Base-by-base conservation (phyloP, 1,140 invertebrate species). In the Heliconius hewitsoni region DNA sequence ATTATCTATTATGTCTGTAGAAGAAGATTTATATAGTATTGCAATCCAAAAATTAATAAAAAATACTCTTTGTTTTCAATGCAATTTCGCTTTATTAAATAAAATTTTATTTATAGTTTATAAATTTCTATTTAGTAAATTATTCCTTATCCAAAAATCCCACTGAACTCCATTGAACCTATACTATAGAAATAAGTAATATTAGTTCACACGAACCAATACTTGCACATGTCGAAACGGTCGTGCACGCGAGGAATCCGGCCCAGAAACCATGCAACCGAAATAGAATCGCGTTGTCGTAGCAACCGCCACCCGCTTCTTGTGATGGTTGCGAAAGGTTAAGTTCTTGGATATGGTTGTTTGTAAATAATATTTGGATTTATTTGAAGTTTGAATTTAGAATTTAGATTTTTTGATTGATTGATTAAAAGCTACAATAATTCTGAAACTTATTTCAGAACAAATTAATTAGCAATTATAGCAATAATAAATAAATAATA, bases 281-380 rank as follows among this genome's bases (percentile, higher is more conserved):
- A 66, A 66, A 66, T 66, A 66, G 60, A 66, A 66, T 16, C 60
- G 27, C 60, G 60, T 66, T 66, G 60, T 66, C 60, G 27, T 66
- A 16, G 60, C 60, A 66, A 66, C 60, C 60, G 60, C 23, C 60
- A 3, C 60, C 60, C 23, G 60, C 27, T 57, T 57, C 23, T 13
- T 66, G 27, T 13, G 60, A 9, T 23, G 27, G 27, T 66, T 66
- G 60, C 27, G 60, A 66, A 66, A 30, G 60, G 60, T 66, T 66
- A 57, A 57, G 55, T 66, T 66, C 60, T 30, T 66, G 13, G 23
- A 66, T 11, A 66, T 30, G 23, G 11, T 66, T 27, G 23, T 23
- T 60, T 60, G 19, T 23, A 3, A 60, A 60, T 60, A 60, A 60
- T 60, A 60, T 60, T 27, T 23, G n/a, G 23, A 2, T 60, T 60